Conservation (phyloP, 2,797 vertebrate species). For the Phaenicophaeus curvirostris region DNA sequence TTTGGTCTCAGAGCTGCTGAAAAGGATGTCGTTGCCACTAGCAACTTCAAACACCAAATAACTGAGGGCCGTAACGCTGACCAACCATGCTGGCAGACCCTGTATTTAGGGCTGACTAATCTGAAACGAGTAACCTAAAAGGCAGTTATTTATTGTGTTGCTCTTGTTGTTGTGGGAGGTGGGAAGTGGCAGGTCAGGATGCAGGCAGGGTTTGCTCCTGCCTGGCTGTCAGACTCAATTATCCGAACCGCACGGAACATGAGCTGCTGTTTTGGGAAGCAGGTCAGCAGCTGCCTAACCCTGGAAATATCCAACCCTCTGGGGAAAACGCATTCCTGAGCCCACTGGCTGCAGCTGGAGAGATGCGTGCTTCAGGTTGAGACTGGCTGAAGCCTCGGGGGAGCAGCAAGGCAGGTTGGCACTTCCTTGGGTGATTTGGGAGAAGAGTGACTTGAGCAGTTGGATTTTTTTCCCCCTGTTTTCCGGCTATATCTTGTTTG, state of each 20-base stretch:
- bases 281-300: conserved; percentile 68
- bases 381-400: background rate
- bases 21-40: conserved; percentile 28
- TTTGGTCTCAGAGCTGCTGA: background rate
- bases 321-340: background rate
- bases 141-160: conserved; percentile 24
- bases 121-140: conserved; percentile 44
- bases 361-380: background rate
- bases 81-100: background rate
- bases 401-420: background rate
- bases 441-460: rapidly evolving
- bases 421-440: background rate
- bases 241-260: conserved; percentile 3
- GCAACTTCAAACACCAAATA: background rate
- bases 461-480: rapidly evolving
- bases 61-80: background rate
- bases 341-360: background rate
- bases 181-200: conserved; percentile 2
- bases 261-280: conserved; percentile 58
- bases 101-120: conserved; percentile 43
- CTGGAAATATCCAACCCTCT: conserved; percentile 35
- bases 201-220: background rate
- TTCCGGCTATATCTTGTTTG: rapidly evolving
- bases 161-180: conserved; percentile 5
- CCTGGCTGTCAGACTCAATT: conserved; percentile 39